phyloP scores from a whole-genome alignment of 1,140 invertebrate species.

The Portunus trituberculatus region DNA sequence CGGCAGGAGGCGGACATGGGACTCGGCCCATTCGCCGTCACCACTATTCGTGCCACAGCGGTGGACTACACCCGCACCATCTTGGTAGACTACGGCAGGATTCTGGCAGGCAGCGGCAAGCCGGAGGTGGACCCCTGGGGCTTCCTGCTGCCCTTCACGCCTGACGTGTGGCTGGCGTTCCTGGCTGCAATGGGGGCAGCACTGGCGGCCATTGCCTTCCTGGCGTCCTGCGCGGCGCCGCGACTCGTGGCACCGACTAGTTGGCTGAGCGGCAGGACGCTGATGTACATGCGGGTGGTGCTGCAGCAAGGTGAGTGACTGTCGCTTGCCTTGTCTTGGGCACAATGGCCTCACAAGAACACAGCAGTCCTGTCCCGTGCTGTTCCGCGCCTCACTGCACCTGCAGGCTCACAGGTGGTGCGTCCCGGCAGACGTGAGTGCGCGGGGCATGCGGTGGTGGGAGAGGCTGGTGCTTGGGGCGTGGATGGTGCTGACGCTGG shows the following conservation, averaged over 20 bases:
- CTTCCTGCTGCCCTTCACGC: conserved; percentile 53
- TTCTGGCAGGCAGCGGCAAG: not conserved
- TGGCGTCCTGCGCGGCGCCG: not conserved
- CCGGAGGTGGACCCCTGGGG: conserved; percentile 48
- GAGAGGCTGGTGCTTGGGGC: conserved; percentile 28
- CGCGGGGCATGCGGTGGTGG: not conserved
- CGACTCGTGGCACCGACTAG: not conserved
- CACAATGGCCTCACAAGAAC: too few species aligned
- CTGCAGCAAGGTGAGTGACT: conserved; percentile 32
- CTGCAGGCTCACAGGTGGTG: too few species aligned
- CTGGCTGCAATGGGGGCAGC: not conserved
- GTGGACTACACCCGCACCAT: conserved; percentile 51
- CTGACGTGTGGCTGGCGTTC: conserved; percentile 6
- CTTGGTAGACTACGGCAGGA: conserved; percentile 42
- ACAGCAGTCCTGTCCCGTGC: too few species aligned
- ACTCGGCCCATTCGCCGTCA: conserved; percentile 48
- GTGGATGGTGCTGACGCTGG: conserved; percentile 48
- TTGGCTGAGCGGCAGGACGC: not conserved
- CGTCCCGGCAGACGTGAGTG: not conserved
- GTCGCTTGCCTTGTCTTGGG: too few species aligned
- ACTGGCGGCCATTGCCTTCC: not conserved
- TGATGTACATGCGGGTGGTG: not conserved
- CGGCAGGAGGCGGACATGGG: conserved; percentile 44
- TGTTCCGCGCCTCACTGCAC: too few species aligned
- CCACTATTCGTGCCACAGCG: conserved; percentile 3